Base-by-base conservation (phyloP, 2,888 invertebrate genomes). In the Antheraea yamamai region DNA sequence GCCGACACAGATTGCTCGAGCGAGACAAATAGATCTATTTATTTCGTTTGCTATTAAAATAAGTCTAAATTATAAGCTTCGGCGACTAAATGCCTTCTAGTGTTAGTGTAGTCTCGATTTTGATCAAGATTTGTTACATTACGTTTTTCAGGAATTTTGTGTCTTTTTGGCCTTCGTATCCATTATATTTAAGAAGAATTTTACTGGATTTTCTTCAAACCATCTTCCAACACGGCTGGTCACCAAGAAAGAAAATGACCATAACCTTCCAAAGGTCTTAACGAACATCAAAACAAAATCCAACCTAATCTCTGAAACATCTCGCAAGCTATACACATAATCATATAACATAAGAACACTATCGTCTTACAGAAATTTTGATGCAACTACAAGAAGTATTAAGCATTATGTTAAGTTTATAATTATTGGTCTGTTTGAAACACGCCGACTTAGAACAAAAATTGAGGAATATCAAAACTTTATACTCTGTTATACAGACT, bases 1-100 rank as follows among this genome's bases (percentile, higher is more conserved):
- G 82, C 82, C 80, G 80, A 81, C 83, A 79, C 80, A 80, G 83
- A 81, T 82, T 82, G 83, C 82, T 77, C 79, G 82, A 81, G 84
- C 76, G 85, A 84, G 85, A 88, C 85, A 87, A 87, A 88, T 87
- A 85, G 82, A 83, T 82, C 83, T 81, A 88, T 88, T 87, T 83
- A 84, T 88, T 83, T 86, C 84, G 80, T 82, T 83, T 81, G 81
- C 83, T 82, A 86, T 87, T 85, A 87, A 83, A 85, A 82, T 75
- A 68, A 30, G 79, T 76, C 20, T 23, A 72, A 77, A 75, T 74
- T 64, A 76, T 23, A 73, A 75, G 77, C 58, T 75, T 30, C 18
- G 78, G 77, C 78, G 80, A 61, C 8, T 18, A 20, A 61, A n/a
- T n/a, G 20, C 23, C n/a, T 61, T 23, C 12, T 18, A 55, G 4